Percentiles rank a stretch among this genome's conserved stretches.
These are phyloP conservation scores for Nomada goodeniana DNA, from an alignment of 2,888 invertebrate genomes.

Conservation along the genomic window DNA sequence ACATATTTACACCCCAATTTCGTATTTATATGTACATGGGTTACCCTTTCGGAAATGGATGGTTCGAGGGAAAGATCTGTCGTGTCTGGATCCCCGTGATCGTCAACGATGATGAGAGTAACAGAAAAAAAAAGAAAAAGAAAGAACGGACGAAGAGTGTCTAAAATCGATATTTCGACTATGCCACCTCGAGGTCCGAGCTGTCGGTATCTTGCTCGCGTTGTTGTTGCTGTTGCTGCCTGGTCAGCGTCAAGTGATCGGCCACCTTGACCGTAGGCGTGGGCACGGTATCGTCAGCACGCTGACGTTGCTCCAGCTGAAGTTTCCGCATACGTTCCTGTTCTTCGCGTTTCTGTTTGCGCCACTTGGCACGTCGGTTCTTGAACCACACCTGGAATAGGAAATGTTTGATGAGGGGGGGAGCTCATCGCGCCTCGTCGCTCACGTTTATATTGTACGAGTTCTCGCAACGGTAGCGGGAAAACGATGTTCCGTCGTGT, in stretches of 20 bases:
- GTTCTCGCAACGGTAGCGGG: constrained; percentile 4
- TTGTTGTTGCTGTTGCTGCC: constrained; percentile 62
- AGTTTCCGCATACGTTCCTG: constrained; percentile 92
- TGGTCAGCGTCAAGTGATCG: constrained; percentile 76
- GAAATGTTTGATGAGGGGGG: constrained; percentile 48
- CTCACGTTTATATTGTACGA: constrained; percentile 18
- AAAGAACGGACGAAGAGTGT: background rate
- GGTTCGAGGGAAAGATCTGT: constrained; percentile 6
- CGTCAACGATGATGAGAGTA: constrained; percentile 5
- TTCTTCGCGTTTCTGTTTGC: constrained; percentile 96
- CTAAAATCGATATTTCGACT: constrained; percentile 74
- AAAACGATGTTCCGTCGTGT: constrained; percentile 3
- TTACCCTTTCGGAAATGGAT: constrained; percentile 12
- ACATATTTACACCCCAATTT: constrained; percentile 76
- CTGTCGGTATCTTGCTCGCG: constrained; percentile 86
- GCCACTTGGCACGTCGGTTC: constrained; percentile 97
- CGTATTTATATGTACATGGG: constrained; percentile 61
- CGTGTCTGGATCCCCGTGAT: background rate
- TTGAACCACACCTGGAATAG: constrained; percentile 96
- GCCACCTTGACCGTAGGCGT: constrained; percentile 75
- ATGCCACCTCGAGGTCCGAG: constrained; percentile 93
- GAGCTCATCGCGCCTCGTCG: constrained; percentile 2
- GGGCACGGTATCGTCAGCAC: constrained; percentile 78
- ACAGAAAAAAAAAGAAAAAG: background rate
- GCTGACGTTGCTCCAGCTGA: constrained; percentile 89